Evolutionary conservation across 2,113 vertebrate species (phyloP).

Genomic region (Brachyhypopomus gauderio): DNA sequence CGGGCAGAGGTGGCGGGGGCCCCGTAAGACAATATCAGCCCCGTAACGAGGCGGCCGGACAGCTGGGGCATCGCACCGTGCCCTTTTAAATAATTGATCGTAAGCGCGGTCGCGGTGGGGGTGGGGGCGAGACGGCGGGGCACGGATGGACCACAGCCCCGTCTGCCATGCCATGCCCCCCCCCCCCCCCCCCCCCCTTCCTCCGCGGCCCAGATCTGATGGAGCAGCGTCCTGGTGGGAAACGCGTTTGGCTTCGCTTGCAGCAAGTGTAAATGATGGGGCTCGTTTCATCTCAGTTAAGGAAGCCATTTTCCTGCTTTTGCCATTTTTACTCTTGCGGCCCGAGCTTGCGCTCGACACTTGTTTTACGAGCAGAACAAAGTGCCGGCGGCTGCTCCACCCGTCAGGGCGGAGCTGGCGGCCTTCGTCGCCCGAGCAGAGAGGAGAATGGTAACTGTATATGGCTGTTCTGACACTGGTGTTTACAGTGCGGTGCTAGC

Average conservation of each 20-base stretch:
- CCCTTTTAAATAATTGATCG: slow-evolving; percentile 54
- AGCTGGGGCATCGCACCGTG: slow-evolving; percentile 46
- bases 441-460: slow-evolving; percentile 57
- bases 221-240: too few species aligned
- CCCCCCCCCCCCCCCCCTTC: too few species aligned
- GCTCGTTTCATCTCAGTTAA: not conserved
- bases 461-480: slow-evolving; percentile 60
- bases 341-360: not conserved
- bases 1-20: slow-evolving; percentile 6
- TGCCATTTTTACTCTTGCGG: not conserved
- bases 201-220: too few species aligned
- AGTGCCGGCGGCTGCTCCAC: not conserved
- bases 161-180: too few species aligned
- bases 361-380: slow-evolving; percentile 5
- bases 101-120: slow-evolving; percentile 23
- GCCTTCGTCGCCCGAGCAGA: slow-evolving; percentile 9
- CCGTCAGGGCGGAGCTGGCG: slow-evolving; percentile 4
- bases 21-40: slow-evolving; percentile 52
- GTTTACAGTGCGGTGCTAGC: slow-evolving; percentile 63
- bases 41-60: slow-evolving; percentile 44
- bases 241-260: too few species aligned
- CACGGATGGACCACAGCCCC: too few species aligned
- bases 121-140: too few species aligned
- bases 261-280: not conserved
- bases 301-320: slow-evolving; percentile 2